These are phyloP conservation scores for Brachyhypopomus gauderio DNA, from an alignment of 2,113 vertebrate species.

Conservation along the genomic window DNA sequence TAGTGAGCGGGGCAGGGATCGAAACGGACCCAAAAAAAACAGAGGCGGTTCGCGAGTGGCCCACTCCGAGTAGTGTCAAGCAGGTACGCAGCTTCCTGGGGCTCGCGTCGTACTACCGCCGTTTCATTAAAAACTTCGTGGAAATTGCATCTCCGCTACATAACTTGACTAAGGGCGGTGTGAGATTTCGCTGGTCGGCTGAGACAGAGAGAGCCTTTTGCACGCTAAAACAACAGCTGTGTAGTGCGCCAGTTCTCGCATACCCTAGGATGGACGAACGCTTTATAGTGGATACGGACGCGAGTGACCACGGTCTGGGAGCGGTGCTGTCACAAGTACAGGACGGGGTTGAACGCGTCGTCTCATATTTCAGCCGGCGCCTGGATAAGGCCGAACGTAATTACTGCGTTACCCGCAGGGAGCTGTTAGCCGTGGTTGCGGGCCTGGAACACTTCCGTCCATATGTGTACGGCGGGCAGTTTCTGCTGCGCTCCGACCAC, in stretches of 20 bases:
- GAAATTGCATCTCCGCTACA: not conserved
- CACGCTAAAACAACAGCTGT: not conserved
- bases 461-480: too few relatives aligned
- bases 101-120: not conserved
- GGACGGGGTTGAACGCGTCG: too few relatives aligned
- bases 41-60: not conserved
- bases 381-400: too few relatives aligned
- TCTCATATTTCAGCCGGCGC: too few relatives aligned
- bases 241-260: not conserved
- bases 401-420: too few relatives aligned
- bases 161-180: not conserved
- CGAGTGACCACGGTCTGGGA: too few relatives aligned
- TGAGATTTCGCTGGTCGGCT: not conserved
- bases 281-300: not conserved
- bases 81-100: not conserved
- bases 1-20: not conserved
- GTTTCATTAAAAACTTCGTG: not conserved
- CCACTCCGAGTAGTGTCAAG: not conserved
- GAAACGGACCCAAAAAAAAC: not conserved
- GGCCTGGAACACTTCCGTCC: too few relatives aligned
- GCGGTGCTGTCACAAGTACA: too few relatives aligned
- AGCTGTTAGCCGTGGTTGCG: too few relatives aligned
- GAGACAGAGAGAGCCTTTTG: not conserved
- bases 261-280: too few relatives aligned
- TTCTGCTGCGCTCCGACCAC: too few relatives aligned